A percentile compares a stretch with the other conserved stretches of the same genome.
phyloP scores from a whole-genome alignment of 2,113 vertebrate genomes.

The Hypocryptadius cinnamomeus region DNA sequence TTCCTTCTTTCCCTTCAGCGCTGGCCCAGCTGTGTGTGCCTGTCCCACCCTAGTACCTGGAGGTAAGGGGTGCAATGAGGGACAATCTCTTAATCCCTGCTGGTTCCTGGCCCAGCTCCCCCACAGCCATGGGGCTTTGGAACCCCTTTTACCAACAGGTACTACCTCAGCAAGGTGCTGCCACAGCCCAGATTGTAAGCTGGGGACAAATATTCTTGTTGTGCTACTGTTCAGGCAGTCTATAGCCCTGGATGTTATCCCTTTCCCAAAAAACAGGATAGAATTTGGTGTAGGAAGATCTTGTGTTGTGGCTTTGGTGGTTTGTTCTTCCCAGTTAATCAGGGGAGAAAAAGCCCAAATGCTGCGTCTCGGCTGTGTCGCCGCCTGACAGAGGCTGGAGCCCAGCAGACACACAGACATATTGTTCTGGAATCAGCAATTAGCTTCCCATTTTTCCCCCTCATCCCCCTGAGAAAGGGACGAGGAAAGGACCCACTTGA shows the following conservation, averaged over 20 bases:
- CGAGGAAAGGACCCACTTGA: neutral
- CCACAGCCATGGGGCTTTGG: neutral
- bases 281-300: neutral
- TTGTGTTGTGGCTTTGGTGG: neutral
- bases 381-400: neutral
- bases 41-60: neutral
- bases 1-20: neutral
- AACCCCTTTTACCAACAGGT: neutral
- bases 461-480: neutral
- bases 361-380: rapidly evolving
- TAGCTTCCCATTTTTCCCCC: neutral
- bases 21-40: neutral
- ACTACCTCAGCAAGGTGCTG: neutral
- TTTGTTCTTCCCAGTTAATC: neutral
- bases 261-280: neutral
- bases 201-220: neutral
- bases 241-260: neutral
- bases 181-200: neutral
- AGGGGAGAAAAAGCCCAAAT: neutral
- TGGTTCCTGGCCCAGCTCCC: neutral
- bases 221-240: neutral
- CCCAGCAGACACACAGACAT: neutral
- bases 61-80: neutral
- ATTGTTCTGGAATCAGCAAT: neutral
- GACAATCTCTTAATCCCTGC: neutral